Conservation (phyloP, 2,113 vertebrate species). For the Gymnocephalus cernua region DNA sequence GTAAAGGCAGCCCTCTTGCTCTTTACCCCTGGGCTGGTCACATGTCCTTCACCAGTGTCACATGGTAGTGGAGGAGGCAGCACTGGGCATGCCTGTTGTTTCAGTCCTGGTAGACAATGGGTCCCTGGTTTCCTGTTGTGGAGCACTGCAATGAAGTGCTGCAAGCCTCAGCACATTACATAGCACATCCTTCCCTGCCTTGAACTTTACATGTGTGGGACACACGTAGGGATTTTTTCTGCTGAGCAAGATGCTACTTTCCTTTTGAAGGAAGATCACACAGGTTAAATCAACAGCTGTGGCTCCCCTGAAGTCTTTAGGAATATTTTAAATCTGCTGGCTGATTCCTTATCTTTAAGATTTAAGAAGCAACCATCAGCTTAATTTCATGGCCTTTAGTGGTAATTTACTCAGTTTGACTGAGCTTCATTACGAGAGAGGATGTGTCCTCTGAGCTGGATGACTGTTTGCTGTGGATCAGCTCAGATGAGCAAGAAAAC, state of each 20-base stretch:
- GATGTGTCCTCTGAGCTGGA: background rate
- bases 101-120: conserved; percentile 84
- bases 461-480: background rate
- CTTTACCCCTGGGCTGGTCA: conserved; percentile 69
- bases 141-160: conserved; percentile 77
- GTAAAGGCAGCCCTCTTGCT: conserved; percentile 49
- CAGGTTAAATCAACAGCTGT: conserved; percentile 73
- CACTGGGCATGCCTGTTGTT: conserved; percentile 75
- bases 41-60: conserved; percentile 72
- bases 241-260: conserved; percentile 85
- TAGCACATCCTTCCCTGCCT: conserved; percentile 89
- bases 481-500: background rate
- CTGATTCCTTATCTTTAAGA: background rate
- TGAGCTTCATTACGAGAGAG: background rate
- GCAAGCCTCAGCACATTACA: conserved; percentile 90
- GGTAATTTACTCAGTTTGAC: conserved; percentile 1
- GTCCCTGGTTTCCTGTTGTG: conserved; percentile 88
- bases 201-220: conserved; percentile 67
- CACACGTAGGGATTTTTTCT: conserved; percentile 70
- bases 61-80: conserved; percentile 69
- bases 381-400: conserved; percentile 6
- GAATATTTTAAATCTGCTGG: conserved; percentile 22
- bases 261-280: conserved; percentile 77
- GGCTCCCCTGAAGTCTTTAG: conserved; percentile 23
- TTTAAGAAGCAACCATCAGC: conserved; percentile 10